Evolutionary conservation across 2,888 invertebrate species (phyloP).

Genomic region (Folsomia manolachei): DNA sequence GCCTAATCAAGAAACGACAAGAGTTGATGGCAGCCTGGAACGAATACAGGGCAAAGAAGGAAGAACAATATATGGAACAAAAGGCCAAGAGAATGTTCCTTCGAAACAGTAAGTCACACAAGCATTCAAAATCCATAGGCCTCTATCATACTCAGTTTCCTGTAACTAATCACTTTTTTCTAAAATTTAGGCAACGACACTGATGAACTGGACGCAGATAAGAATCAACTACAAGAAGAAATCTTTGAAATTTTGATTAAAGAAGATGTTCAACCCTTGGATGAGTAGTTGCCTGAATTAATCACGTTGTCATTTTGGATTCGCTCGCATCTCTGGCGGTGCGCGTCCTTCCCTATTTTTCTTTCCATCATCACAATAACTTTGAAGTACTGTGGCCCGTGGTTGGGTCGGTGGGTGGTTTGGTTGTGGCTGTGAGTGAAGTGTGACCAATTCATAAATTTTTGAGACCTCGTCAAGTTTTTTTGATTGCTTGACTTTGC

Average conservation of each 20-base stretch:
- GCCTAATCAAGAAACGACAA: slow-evolving; percentile 82
- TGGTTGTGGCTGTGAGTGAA: no score
- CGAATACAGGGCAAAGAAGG: slow-evolving; percentile 72
- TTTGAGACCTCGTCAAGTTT: no score
- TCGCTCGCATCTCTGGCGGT: not conserved
- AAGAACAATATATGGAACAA: slow-evolving; percentile 71
- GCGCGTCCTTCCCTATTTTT: no score
- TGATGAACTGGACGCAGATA: slow-evolving; percentile 83
- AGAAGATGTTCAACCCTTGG: slow-evolving; percentile 52
- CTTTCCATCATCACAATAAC: no score
- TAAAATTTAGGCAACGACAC: slow-evolving; percentile 95
- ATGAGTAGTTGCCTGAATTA: slow-evolving; percentile 40
- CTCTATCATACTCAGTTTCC: not conserved
- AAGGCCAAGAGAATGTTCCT: slow-evolving; percentile 79
- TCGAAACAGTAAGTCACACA: slow-evolving; percentile 79
- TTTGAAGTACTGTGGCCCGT: no score
- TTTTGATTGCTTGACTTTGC: no score
- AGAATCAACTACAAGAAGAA: slow-evolving; percentile 87
- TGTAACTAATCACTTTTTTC: slow-evolving; percentile 54
- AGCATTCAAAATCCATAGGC: not conserved
- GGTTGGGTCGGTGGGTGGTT: no score
- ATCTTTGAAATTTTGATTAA: slow-evolving; percentile 96
- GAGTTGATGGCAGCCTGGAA: slow-evolving; percentile 82
- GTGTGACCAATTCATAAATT: no score
- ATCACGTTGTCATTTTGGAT: not conserved